Percentiles rank a stretch among this genome's conserved stretches.
Evolutionary conservation across 2,888 invertebrate species (phyloP).

Genomic region (Pecten maximus): DNA sequence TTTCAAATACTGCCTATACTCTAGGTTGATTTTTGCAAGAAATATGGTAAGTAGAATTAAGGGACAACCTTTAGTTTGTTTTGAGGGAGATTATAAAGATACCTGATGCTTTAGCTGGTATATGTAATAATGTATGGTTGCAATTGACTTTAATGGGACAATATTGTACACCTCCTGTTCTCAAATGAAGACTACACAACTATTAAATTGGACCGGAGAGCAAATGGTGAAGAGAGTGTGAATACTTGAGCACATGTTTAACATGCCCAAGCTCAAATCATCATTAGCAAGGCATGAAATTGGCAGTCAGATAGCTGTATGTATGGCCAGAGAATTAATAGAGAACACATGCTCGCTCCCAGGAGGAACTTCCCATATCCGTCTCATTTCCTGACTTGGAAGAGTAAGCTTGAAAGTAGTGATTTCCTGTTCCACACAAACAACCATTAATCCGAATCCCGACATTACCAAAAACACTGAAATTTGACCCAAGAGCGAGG

Average conservation of each 20-base stretch:
- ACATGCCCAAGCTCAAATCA: slow-evolving; percentile 38
- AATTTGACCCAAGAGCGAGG: too few species aligned
- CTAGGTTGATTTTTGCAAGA: too few species aligned
- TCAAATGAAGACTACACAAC: not conserved
- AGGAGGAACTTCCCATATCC: not conserved
- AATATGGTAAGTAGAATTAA: too few species aligned
- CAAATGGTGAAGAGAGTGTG: not conserved
- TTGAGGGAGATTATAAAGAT: not conserved
- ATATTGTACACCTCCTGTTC: not conserved
- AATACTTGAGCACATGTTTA: slow-evolving; percentile 21
- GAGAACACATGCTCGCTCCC: not conserved
- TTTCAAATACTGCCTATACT: too few species aligned
- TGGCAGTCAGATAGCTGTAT: slow-evolving; percentile 36
- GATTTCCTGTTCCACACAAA: not conserved
- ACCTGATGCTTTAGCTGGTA: not conserved
- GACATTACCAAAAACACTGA: too few species aligned
- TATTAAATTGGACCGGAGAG: not conserved
- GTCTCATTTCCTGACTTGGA: not conserved
- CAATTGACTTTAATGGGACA: not conserved
- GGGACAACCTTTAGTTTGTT: too few species aligned
- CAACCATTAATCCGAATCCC: too few species aligned
- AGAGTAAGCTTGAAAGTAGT: not conserved
- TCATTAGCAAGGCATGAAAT: slow-evolving; percentile 50
- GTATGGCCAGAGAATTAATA: not conserved
- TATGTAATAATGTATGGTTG: not conserved